A percentile compares a stretch with the other conserved stretches of the same genome.
Conservation (phyloP, 2,113 vertebrate genomes). For the Nicator chloris region DNA sequence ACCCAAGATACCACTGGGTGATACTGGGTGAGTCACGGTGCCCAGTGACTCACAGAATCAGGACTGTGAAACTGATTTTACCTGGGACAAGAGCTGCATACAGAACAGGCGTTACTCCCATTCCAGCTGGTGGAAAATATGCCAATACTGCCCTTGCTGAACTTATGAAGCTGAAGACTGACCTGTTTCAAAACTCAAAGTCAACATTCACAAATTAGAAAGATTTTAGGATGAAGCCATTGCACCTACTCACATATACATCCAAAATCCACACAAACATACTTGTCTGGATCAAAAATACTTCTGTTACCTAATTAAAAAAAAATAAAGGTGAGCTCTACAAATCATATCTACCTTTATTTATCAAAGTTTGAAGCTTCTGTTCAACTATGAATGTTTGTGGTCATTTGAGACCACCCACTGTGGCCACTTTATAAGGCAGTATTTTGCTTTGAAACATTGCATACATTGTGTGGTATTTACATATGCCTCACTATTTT, state of each 20-base stretch:
- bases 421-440: not conserved
- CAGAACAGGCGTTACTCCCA: not conserved
- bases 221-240: not conserved
- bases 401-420: not conserved
- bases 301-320: not conserved
- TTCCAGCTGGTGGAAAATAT: not conserved
- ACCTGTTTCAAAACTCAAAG: not conserved
- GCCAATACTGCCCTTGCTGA: not conserved
- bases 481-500: not conserved
- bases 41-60: conserved; percentile 38
- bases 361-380: not conserved
- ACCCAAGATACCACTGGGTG: not conserved
- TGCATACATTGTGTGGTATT: not conserved
- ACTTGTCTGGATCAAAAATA: not conserved
- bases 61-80: not conserved
- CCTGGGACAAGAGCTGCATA: not conserved
- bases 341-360: not conserved
- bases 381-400: not conserved
- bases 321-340: not conserved
- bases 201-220: not conserved
- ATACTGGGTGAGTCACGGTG: not conserved
- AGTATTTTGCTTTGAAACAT: not conserved
- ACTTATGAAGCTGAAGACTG: not conserved
- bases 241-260: not conserved
- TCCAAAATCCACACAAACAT: not conserved